Conservation (phyloP, 23 tunicate genomes). For the Trididemnum nubilum region DNA sequence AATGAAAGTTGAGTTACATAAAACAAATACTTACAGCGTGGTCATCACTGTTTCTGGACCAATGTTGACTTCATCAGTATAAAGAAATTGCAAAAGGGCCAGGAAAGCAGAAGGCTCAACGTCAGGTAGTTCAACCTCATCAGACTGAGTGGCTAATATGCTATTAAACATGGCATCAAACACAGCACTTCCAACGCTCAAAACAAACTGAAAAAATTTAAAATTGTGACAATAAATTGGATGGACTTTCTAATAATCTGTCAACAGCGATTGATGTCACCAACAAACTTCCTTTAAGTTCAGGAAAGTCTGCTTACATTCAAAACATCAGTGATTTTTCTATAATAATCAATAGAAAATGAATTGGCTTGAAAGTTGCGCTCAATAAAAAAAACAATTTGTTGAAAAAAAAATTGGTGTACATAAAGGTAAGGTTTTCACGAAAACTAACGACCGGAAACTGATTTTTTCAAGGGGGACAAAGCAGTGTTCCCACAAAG, state of each 20-base stretch:
- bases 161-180: conserved; percentile 99
- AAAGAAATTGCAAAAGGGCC: conserved; percentile 74
- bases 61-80: conserved; percentile 94
- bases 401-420: too few species aligned
- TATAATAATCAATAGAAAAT: too few species aligned
- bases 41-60: conserved; percentile 99
- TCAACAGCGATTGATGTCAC: background rate
- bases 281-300: background rate
- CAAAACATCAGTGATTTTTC: too few species aligned
- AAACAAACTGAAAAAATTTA: conserved; percentile 69
- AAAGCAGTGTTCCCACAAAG: too few species aligned
- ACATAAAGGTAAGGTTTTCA: too few species aligned
- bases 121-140: conserved; percentile 92
- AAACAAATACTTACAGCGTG: conserved; percentile 68
- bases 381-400: too few species aligned
- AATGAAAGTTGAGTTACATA: background rate
- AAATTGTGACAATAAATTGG: too few species aligned
- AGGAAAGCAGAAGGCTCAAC: conserved; percentile 93
- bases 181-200: conserved; percentile 97
- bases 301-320: too few species aligned
- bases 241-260: too few species aligned
- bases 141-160: conserved; percentile 74
- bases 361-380: too few species aligned
- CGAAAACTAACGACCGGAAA: too few species aligned
- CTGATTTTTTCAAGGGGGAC: too few species aligned